Base-by-base conservation (phyloP, 2,888 invertebrate species). In the Neria commutata region DNA sequence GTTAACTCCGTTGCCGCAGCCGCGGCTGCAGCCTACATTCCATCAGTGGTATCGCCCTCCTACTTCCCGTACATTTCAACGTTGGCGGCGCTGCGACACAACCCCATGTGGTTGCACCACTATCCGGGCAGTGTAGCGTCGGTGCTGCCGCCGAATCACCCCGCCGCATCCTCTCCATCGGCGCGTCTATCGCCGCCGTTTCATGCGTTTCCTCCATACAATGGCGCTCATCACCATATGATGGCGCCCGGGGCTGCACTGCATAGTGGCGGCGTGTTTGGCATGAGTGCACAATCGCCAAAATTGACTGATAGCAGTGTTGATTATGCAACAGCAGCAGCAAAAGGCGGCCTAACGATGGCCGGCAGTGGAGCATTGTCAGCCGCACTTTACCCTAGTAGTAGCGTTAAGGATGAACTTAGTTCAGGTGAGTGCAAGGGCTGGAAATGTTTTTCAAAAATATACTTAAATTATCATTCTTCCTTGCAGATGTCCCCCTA, bases 401-500 rank as follows among this genome's bases (percentile, higher is more conserved):
- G 68, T 75, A 80, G 75, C 72, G 77, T 78, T 73, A 82, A 80
- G 76, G 78, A 81, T 76, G 82, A 82, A 80, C 80, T 71, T 75
- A 81, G 80, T 82, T 81, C 82, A 78, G 81, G 81, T 81, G 56
- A 69, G 73, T 71, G 17, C 3, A n/a, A 23, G 4, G 16, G n/a
- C 6, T n/a, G 37, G n/a, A n/a, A n/a, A n/a, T n/a, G n/a, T n/a
- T n/a, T n/a, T n/a, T n/a, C n/a, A n/a, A n/a, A n/a, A n/a, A n/a
- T n/a, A 21, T 26, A 4, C n/a, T 47, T 2, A 47, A 24, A 8
- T 23, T 24, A 4, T 19, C n/a, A n/a, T 49, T 26, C 54, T 21
- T 72, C 66, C 64, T 88, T 88, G 60, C 87, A 93, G 93, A 93
- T 90, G 89, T 91, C 87, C 93, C 93, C 82, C 85, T 93, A 82